Evolutionary conservation across 2,113 vertebrate species (phyloP).

Genomic region (Anguilla japonica): DNA sequence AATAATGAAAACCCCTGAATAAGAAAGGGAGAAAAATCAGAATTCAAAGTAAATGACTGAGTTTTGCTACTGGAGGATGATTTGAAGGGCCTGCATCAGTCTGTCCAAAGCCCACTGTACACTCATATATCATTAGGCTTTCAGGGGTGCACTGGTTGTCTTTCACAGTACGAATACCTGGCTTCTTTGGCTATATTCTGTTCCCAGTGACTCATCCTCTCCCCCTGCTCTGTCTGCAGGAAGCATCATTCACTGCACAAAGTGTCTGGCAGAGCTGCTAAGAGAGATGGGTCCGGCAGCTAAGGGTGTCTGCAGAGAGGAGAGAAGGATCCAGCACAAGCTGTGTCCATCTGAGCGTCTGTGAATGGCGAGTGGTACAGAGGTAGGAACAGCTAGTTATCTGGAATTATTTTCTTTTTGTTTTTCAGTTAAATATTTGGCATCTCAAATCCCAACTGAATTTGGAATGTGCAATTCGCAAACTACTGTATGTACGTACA

Average conservation of each 20-base stretch:
- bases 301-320: background rate
- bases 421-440: too few species aligned
- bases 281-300: background rate
- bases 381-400: too few species aligned
- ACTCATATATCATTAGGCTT: background rate
- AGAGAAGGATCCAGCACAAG: background rate
- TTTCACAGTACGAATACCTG: background rate
- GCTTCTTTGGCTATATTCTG: background rate
- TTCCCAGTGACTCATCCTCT: constrained; percentile 1
- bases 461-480: too few species aligned
- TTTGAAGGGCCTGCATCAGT: background rate
- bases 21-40: too few species aligned
- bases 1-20: too few species aligned
- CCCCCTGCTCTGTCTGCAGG: background rate
- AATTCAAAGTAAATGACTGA: background rate
- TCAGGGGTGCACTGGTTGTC: background rate
- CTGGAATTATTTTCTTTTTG: too few species aligned
- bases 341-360: background rate
- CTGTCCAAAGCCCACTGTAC: background rate
- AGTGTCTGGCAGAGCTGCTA: background rate
- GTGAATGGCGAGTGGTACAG: background rate
- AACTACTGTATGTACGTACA: too few species aligned
- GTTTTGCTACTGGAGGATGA: background rate
- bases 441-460: too few species aligned
- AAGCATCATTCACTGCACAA: background rate